Evolutionary conservation across 1,140 invertebrate species (phyloP).

Genomic region (Littorina saxatilis): DNA sequence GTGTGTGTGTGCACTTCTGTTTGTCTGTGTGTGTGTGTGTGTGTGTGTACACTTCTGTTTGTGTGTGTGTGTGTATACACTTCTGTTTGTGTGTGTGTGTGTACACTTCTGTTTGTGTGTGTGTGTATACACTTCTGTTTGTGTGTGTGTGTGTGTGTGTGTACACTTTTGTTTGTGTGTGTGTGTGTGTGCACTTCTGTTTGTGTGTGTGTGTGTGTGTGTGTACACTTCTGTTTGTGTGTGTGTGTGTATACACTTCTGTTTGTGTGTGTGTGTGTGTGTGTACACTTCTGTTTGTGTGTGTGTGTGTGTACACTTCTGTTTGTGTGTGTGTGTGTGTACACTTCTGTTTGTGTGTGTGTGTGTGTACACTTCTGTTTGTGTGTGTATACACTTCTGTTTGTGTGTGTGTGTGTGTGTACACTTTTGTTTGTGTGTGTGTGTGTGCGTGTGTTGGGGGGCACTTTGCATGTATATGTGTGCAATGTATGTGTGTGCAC

Average conservation of each 20-base stretch:
- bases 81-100: neutral
- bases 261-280: conserved; percentile 25
- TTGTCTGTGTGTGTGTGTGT: conserved; percentile 16
- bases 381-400: no score
- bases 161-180: no score
- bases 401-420: no score
- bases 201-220: conserved; percentile 3
- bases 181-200: neutral
- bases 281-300: no score
- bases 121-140: neutral
- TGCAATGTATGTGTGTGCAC: neutral
- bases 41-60: conserved; percentile 26
- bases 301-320: conserved; percentile 10
- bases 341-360: neutral
- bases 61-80: neutral
- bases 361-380: neutral
- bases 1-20: conserved; percentile 8
- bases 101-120: no score
- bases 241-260: neutral
- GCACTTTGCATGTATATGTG: neutral
- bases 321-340: neutral
- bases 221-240: conserved; percentile 15
- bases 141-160: no score
- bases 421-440: neutral
- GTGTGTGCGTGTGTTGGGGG: no score